Base-by-base conservation (phyloP, 2,888 invertebrate genomes). In the Drosophila crucigera region DNA sequence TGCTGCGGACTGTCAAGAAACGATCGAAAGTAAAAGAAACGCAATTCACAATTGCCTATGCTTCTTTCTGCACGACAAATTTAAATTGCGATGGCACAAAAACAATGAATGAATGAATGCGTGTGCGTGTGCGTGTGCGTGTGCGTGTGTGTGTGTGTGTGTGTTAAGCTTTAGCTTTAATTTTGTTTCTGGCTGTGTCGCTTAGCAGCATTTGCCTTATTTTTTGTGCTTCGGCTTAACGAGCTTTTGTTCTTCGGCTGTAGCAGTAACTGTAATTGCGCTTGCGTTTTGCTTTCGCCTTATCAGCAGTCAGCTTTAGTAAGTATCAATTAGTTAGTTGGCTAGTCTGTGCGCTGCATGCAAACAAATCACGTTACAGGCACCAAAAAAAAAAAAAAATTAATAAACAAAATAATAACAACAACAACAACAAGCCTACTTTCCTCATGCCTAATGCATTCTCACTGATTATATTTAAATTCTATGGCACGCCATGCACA, bases 211-310 rank as follows among this genome's bases (percentile, higher is more conserved):
- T 60, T 70, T 78, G 63, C 39, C 39, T 49, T 53, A 41, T 33
- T 52, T 28, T 52, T 53, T 41, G 33, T 56, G 43, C 3, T 59
- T 71, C 65, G 68, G 68, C 68, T 75, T 83, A 83, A 76, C 71
- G 73, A 83, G 84, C 84, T 84, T 86, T 77, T 80, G 78, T 82
- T 74, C 75, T 81, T 69, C 63, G 68, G 67, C 66, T 56, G 30
- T 56, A 53, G 22, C 33, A 43, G 41, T 58, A 80, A 76, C 72
- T 86, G 87, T 86, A 86, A 82, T 87, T 86, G 82, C 70, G 67
- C 78, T 78, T 74, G 82, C 67, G 55, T 71, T 86, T 76, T 76
- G 82, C 67, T 52, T 71, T 64, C 68, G 73, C 66, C 76, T 59
- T 72, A 78, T 70, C 71, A 75, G 71, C 56, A 31, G 60, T 10